These are phyloP conservation scores for Oeneis ivallda DNA, from an alignment of 2,888 invertebrate species.

Conservation along the genomic window DNA sequence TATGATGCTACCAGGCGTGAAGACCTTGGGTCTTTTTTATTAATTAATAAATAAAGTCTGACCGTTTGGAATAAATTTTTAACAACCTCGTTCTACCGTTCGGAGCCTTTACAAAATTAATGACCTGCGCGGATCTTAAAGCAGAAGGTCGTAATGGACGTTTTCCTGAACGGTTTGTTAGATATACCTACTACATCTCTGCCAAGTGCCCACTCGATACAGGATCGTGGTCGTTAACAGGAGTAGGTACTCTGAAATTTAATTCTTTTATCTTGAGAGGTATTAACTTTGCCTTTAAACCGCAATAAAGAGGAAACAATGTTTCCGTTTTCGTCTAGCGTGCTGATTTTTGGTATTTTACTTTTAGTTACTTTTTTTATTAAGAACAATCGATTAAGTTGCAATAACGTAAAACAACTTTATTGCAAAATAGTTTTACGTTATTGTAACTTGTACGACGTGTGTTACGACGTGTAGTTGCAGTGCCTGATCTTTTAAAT, in stretches of 20 bases:
- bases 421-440: too few species aligned
- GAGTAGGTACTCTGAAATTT: too few species aligned
- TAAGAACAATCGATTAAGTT: too few species aligned
- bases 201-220: conserved; percentile 8
- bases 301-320: too few species aligned
- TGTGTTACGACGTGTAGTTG: too few species aligned
- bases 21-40: neutral
- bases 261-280: neutral
- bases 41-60: neutral
- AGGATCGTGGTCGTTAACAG: neutral
- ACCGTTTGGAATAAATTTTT: conserved; percentile 24
- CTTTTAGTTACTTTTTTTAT: too few species aligned
- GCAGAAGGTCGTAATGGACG: conserved; percentile 20
- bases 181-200: neutral
- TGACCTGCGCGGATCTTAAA: conserved; percentile 21
- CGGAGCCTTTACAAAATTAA: conserved; percentile 38
- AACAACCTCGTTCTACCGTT: conserved; percentile 28
- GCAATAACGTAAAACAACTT: too few species aligned
- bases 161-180: conserved; percentile 14
- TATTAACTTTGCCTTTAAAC: neutral
- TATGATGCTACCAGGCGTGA: too few species aligned
- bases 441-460: too few species aligned
- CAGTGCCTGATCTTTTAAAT: too few species aligned
- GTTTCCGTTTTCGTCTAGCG: too few species aligned
- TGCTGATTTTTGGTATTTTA: too few species aligned